Evolutionary conservation across 2,888 invertebrate genomes (phyloP), one percentile per base, ranked within the genome.

Genomic region (Sminthurinus aureus): DNA sequence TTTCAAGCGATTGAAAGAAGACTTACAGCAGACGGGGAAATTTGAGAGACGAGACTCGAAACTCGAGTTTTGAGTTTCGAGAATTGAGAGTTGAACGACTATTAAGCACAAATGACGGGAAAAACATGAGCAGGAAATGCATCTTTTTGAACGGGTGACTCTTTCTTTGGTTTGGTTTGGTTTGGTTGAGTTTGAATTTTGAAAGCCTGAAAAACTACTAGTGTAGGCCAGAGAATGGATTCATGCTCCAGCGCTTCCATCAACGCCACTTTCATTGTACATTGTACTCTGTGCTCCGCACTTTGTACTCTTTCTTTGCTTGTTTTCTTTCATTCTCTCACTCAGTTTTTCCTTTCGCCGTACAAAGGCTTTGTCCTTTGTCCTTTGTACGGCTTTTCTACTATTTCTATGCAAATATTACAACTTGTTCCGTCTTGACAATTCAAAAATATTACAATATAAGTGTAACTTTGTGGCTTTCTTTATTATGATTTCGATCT

Each of bases 241-340:
- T n/a, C 58, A 77, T 64, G 77, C 77, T 58, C 52, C 58, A 77
- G 24, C 24, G 77, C n/a, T 20, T 24, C 77, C 77, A 77, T 77
- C 77, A 58, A 51, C 64, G n/a, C 38, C 22, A 18, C 13, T 58
- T 50, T 18, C 76, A 76, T 76, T 76, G n/a, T 76, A 18, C 38
- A 4, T 1, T 38, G 38, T 38, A 38, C 38, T 38, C 38, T 38
- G n/a, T n/a, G n/a, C n/a, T n/a, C n/a, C n/a, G n/a, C n/a, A n/a
- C 38, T 38, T 1, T 38, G 38, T 38, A 38, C 38, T 38, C 38
- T 38, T 38, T 38, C 38, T 38, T 38, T 6, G 3, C 6, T 58
- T 77, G 20, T 13, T 58, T 64, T 52, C 64, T 22, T 58, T 22
- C 58, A 6, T 58, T 18, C 58, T 18, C 22, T 22, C 22, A 50